These are phyloP conservation scores for Protaetia brevitarsis DNA, from an alignment of 1,140 invertebrate species.

Conservation along the genomic window DNA sequence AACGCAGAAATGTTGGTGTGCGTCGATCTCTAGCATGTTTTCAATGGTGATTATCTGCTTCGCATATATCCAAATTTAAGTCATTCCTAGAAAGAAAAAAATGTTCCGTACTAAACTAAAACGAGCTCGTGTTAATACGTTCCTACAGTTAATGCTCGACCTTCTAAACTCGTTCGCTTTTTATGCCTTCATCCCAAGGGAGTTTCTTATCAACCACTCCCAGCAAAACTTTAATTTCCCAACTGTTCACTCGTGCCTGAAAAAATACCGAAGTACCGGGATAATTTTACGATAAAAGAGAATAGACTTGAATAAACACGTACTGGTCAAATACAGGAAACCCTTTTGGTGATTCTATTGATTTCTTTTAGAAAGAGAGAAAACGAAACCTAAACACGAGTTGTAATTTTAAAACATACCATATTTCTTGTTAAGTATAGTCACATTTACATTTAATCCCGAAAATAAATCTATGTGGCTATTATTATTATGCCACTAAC, in stretches of 20 bases:
- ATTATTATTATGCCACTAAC: too few species aligned
- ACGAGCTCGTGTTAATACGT: background rate
- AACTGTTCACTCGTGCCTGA: background rate
- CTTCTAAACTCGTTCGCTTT: constrained; percentile 1
- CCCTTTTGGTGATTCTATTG: too few species aligned
- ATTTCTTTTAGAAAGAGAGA: too few species aligned
- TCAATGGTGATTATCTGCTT: constrained; percentile 4
- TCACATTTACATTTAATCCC: too few species aligned
- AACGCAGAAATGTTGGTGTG: background rate
- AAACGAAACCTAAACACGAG: background rate
- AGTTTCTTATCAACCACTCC: background rate
- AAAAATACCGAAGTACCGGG: background rate
- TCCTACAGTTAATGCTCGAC: background rate
- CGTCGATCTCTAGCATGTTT: background rate
- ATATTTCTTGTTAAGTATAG: too few species aligned
- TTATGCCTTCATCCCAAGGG: background rate
- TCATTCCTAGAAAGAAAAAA: background rate
- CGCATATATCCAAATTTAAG: background rate
- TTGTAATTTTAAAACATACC: too few species aligned
- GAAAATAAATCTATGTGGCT: too few species aligned
- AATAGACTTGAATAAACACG: too few species aligned
- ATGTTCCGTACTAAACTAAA: background rate
- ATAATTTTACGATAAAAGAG: too few species aligned
- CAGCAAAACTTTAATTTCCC: background rate
- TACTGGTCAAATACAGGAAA: too few species aligned